Evolutionary conservation across 2,888 invertebrate species (phyloP), one percentile per base, ranked within the genome.

Genomic region (Diarsia dahlii): DNA sequence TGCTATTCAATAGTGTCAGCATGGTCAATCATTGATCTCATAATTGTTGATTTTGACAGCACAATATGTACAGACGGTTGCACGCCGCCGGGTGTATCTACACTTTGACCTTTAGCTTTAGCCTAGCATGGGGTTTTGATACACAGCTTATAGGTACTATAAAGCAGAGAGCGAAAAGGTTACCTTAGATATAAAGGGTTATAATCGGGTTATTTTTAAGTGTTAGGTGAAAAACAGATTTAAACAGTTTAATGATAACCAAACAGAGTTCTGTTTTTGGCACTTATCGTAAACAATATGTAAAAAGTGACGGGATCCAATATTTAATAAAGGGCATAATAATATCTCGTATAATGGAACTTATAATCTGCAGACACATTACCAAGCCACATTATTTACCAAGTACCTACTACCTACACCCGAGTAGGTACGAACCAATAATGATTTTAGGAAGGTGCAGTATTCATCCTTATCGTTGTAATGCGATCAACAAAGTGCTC

Each of bases 401-500:
- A 54, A 39, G 8, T 39, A 39, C 39, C 34, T 46, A 15, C 56
- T n/a, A n/a, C n/a, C n/a, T 74, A 74, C n/a, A 15, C 13, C 23
- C 10, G 28, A 65, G 45, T 60, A 70, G 23, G 20, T 54, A 70
- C 34, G 20, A 60, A 39, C 58, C 52, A 69, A 60, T 78, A 78
- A 78, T 82, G 28, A 70, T 70, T 83, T 70, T 56, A 70, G 83
- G 54, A 82, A 78, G 79, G 83, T 82, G 79, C 79, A 70, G 48
- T 78, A 65, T 76, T 52, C 65, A 18, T 46, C 28, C 71, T 71
- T 80, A 83, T 83, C 79, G 18, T 20, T 46, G 15, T 62, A 79
- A 71, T 62, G n/a, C 39, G 71, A 80, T 80, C 83, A 56, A 71
- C 71, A 52, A 78, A 83, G 79, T 71, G 79, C 69, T 80, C 56